Evolutionary conservation across 2,113 vertebrate species (phyloP), one percentile per base, ranked within the genome.

Genomic region (Nannobrachium achirus): DNA sequence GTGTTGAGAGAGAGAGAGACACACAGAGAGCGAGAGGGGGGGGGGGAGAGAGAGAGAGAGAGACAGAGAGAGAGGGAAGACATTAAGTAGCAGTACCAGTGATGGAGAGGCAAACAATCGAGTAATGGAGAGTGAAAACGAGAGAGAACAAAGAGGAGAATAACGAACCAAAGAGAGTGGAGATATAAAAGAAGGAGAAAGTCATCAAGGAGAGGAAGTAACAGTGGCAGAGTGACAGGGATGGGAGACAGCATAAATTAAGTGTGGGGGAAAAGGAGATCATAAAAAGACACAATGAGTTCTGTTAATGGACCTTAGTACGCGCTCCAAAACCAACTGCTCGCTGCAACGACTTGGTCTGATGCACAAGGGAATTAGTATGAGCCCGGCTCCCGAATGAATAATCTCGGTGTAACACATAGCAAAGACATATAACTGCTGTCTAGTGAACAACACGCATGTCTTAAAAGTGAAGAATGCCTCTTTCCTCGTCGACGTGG

Each of bases 171-270:
- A 15, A 49, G 19, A 16, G 9, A 68, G n/a, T 19, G 6, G 45
- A 48, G 11, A 48, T 33, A 33, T 33, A 33, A 33, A 6, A 2
- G 13, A 6, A 6, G n/a, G 45, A 48, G 11, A 48, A 14, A 48
- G 10, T 14, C 45, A 13, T 14, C 45, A 48, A 6, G n/a, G 45
- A 13, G 45, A 48, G 45, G 25, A 33, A 33, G 25, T 33, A 56
- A 52, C 42, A 51, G 52, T 58, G n/a, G 63, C 53, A 46, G 19
- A 53, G 46, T 65, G 56, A 69, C 42, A 51, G 16, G 68, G 64
- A 74, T 61, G 39, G 15, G 41, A 64, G 11, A 16, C 64, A 11
- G 9, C 14, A 46, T 46, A 2, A 11, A 46, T 46, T 46, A 11
- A 11, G 44, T 46, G 44, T 2, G 14, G 44, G 25, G 6, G 25